Conservation (phyloP, 2,797 vertebrate species). For the Emydoidea blandingii region DNA sequence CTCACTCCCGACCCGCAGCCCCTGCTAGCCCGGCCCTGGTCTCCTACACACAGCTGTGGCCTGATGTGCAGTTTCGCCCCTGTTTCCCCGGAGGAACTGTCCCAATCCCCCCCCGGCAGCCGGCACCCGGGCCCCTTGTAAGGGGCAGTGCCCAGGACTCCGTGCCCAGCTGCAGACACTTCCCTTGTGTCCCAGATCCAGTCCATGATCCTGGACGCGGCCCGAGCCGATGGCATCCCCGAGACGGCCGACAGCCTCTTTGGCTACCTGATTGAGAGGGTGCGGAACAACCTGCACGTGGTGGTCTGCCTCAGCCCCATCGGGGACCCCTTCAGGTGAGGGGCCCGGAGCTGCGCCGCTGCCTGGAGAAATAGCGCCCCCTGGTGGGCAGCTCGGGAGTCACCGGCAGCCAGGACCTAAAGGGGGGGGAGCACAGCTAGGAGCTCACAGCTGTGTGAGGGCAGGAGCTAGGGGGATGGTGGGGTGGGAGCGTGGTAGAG, state of each 20-base stretch:
- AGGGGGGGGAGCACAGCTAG: no score
- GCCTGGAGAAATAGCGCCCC: background rate
- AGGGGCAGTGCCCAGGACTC: no score
- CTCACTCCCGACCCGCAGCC: background rate
- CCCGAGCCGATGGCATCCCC: conserved; percentile 82
- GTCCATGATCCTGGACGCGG: conserved; percentile 82
- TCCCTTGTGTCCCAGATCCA: conserved; percentile 79
- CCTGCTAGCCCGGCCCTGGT: no score
- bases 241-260: conserved; percentile 88
- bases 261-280: conserved; percentile 88
- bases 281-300: conserved; percentile 90
- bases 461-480: background rate
- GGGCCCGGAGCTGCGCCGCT: background rate
- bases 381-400: background rate
- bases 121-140: no score
- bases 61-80: no score
- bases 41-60: no score
- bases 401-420: background rate
- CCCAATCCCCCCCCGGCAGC: no score
- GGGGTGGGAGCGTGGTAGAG: no score
- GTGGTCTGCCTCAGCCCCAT: conserved; percentile 93
- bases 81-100: no score
- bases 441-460: no score
- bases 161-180: background rate
- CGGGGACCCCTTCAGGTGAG: conserved; percentile 91